These are phyloP conservation scores for Platycheirus albimanus DNA, from an alignment of 2,888 invertebrate species.

Conservation along the genomic window DNA sequence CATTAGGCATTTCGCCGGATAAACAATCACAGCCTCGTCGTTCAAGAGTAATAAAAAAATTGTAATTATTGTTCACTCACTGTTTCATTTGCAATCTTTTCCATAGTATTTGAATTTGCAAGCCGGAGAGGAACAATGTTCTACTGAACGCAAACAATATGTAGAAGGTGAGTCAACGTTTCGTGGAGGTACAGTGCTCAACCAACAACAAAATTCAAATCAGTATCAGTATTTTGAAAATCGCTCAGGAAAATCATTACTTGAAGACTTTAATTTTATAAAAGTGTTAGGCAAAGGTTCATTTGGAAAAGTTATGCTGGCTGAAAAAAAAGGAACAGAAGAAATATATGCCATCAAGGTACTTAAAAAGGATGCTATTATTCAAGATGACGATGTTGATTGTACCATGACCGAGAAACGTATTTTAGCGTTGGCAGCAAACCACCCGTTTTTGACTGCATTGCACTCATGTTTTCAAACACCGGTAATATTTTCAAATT, in stretches of 20 bases:
- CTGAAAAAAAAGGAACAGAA: conserved; percentile 95
- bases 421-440: conserved; percentile 97
- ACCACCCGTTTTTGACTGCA: conserved; percentile 98
- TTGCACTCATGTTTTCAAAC: conserved; percentile 99
- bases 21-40: conserved; percentile 88
- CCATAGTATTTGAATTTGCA: conserved; percentile 82
- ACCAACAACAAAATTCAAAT: conserved; percentile 77
- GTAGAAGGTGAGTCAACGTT: conserved; percentile 78
- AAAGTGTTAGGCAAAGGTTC: conserved; percentile 99
- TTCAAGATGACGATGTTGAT: conserved; percentile 99
- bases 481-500: conserved; percentile 83
- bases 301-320: conserved; percentile 99
- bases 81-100: conserved; percentile 3
- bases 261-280: conserved; percentile 97
- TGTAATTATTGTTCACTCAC: neutral
- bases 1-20: conserved; percentile 95
- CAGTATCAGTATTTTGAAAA: conserved; percentile 79
- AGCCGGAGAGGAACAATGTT: conserved; percentile 83
- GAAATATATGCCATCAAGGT: conserved; percentile 95
- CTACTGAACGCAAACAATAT: conserved; percentile 81
- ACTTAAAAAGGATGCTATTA: conserved; percentile 98
- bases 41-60: conserved; percentile 85
- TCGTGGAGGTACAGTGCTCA: conserved; percentile 47
- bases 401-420: conserved; percentile 99
- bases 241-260: conserved; percentile 85